These are phyloP conservation scores for Platalea minor DNA, from an alignment of 2,797 vertebrate species.

Conservation along the genomic window DNA sequence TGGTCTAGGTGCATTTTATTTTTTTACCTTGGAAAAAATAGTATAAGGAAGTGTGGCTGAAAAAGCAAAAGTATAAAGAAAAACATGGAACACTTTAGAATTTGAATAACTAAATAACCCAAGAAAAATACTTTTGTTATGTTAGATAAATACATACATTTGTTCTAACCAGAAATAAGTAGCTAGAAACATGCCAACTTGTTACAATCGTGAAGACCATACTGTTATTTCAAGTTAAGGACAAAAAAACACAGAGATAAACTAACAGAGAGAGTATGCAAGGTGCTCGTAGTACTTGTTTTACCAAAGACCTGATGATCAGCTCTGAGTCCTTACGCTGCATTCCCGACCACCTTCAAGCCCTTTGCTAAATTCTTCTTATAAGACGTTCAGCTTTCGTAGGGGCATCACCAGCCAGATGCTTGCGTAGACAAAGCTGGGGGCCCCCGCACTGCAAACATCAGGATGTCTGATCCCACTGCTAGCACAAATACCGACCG, in stretches of 20 bases:
- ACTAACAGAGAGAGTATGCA: neutral
- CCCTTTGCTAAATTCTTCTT: neutral
- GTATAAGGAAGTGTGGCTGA: neutral
- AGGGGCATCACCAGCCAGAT: neutral
- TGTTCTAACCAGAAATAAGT: neutral
- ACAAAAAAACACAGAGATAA: neutral
- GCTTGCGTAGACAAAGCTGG: neutral
- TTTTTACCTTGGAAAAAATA: neutral
- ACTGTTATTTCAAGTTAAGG: neutral
- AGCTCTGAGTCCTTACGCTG: neutral
- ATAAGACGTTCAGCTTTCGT: neutral
- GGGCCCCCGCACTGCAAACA: accelerated
- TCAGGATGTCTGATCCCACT: neutral
- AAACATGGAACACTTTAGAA: neutral
- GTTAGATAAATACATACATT: neutral
- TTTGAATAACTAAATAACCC: neutral
- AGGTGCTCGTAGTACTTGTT: neutral
- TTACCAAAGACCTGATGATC: neutral
- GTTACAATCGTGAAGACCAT: neutral
- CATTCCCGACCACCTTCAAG: neutral
- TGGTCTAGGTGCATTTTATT: neutral
- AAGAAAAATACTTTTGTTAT: neutral
- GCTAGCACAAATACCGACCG: accelerated
- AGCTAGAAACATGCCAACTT: neutral
- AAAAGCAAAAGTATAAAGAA: neutral